Conservation (phyloP, 1,140 invertebrate genomes). For the Rhagoletis pomonella region DNA sequence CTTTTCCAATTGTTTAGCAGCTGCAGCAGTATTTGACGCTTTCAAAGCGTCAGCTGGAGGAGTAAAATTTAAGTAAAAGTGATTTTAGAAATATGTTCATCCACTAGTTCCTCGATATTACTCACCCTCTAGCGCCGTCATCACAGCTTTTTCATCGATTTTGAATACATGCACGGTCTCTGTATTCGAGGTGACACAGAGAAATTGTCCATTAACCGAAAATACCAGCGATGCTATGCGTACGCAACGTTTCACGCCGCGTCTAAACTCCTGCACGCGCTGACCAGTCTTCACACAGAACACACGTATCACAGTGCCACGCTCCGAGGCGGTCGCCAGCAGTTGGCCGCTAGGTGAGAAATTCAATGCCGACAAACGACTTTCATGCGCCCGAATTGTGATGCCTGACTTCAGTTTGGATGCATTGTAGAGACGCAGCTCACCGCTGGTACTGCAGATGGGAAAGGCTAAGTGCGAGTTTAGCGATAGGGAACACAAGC, state of each 20-base stretch:
- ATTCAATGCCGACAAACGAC: conserved; percentile 93
- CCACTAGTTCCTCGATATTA: conserved; percentile 61
- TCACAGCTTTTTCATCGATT: conserved; percentile 75
- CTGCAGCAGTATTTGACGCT: background rate
- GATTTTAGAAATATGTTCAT: too few relatives aligned
- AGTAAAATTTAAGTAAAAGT: background rate
- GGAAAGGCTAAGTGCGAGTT: conserved; percentile 96
- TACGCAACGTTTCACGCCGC: conserved; percentile 96
- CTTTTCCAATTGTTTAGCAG: background rate
- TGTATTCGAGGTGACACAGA: conserved; percentile 96
- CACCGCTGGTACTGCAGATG: conserved; percentile 92
- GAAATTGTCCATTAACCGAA: conserved; percentile 87
- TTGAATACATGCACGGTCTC: conserved; percentile 99
- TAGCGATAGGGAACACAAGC: conserved; percentile 94
- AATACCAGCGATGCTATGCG: conserved; percentile 95
- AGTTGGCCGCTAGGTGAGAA: conserved; percentile 92
- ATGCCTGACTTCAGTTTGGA: conserved; percentile 94
- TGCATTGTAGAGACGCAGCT: conserved; percentile 98
- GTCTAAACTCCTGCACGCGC: conserved; percentile 94
- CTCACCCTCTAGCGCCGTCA: conserved; percentile 55
- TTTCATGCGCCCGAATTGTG: conserved; percentile 97
- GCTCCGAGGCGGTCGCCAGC: conserved; percentile 95
- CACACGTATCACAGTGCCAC: conserved; percentile 98
- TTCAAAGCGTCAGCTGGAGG: conserved; percentile 36
- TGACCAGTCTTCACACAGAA: conserved; percentile 92